Percentiles rank a stretch among this genome's conserved stretches.
phyloP scores from a whole-genome alignment of 2,113 vertebrate species.

The Pelodiscus sinensis region DNA sequence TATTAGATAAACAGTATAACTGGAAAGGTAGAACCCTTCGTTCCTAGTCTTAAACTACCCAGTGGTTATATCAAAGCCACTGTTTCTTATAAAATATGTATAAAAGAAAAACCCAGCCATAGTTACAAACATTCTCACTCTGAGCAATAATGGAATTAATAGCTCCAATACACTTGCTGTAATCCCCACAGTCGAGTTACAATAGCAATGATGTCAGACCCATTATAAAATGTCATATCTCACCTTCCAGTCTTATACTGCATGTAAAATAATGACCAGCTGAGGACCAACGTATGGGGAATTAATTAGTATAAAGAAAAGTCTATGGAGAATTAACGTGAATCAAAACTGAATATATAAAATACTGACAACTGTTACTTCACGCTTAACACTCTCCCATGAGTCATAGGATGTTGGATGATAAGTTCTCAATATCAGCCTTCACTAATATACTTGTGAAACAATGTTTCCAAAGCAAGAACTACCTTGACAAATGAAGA shows the following conservation, averaged over 20 bases:
- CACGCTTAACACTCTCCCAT: neutral
- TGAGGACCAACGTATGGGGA: neutral
- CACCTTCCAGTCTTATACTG: neutral
- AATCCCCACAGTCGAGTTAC: rapidly evolving
- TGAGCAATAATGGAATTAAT: neutral
- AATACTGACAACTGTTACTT: neutral
- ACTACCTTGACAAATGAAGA: neutral
- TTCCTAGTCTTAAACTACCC: rapidly evolving
- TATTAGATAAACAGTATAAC: neutral
- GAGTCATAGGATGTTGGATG: neutral
- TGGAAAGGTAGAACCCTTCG: neutral
- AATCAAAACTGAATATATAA: neutral
- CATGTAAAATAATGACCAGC: neutral
- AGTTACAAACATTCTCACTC: neutral
- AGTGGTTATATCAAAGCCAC: neutral
- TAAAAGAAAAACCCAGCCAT: neutral
- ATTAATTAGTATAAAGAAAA: neutral
- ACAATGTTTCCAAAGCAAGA: neutral
- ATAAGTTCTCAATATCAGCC: neutral
- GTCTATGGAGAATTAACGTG: neutral
- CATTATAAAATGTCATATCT: neutral
- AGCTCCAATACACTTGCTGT: slow-evolving; percentile 13
- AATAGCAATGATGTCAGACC: neutral
- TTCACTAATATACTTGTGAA: neutral
- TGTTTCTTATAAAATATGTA: neutral